Base-by-base conservation (phyloP, 1,140 invertebrate species). In the Amyelois transitella region DNA sequence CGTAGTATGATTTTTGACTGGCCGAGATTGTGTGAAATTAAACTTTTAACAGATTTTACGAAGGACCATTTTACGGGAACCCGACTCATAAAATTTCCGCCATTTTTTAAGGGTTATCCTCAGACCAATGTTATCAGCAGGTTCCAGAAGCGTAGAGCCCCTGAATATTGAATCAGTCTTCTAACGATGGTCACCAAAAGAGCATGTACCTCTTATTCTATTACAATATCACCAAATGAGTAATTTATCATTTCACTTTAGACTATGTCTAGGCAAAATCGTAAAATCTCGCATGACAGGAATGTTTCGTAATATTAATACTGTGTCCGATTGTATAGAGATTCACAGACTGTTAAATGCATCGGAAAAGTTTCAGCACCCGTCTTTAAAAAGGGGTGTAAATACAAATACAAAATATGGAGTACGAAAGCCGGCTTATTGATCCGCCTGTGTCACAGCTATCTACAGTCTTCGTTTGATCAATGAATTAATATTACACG, bases 261-360 rank as follows among this genome's bases (percentile, higher is more conserved):
- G 75, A 81, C 70, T 67, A 63, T 28, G 73, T 80, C 70, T 63
- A 53, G 64, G 68, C 66, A 69, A 71, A 72, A 64, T 65, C 60
- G 73, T 69, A 72, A 77, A 74, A 71, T 78, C 77, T 80, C 77
- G 72, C 82, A 77, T 78, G 75, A 66, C 53, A 85, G 84, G 84
- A 87, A 87, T 87, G 84, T 86, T 66, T 75, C 69, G 70, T 75
- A n/a, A n/a, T 74, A 58, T 75, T 81, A 85, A 86, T 86, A 82
- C 78, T 84, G 60, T 64, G 55, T 71, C 53, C 62, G 54, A 72
- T 64, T 65, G 50, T 56, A 49, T 53, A 62, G 63, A 66, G 61
- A 66, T 69, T 63, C 64, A 50, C 51, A 32, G 58, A 62, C 64
- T 61, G 62, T 66, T 63, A 64, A 71, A 71, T 67, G 68, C 68